Percentiles rank a stretch among this genome's conserved stretches.
phyloP scores from a whole-genome alignment of 2,113 vertebrate genomes.

The Oreochromis spilurus region DNA sequence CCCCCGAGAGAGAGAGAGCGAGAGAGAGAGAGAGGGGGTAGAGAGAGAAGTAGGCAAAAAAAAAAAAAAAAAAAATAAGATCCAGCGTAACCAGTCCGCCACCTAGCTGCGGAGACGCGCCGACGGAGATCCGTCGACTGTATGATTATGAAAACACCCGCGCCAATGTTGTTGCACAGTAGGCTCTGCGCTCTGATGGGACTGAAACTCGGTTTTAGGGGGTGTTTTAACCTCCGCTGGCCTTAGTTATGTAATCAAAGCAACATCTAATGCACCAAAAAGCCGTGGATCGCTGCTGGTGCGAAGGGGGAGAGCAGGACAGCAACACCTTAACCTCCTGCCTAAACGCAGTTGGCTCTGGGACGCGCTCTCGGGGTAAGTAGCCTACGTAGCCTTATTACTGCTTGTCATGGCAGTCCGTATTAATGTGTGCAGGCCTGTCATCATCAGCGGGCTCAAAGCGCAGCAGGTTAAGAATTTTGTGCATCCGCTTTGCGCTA shows the following conservation, averaged over 20 bases:
- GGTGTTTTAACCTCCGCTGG: slow-evolving; percentile 49
- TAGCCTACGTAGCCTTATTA: slow-evolving; percentile 67
- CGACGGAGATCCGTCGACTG: slow-evolving; percentile 47
- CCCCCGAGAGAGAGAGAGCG: neutral
- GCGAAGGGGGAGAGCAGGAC: slow-evolving; percentile 38
- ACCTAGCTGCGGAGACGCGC: slow-evolving; percentile 65
- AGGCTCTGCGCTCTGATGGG: slow-evolving; percentile 44
- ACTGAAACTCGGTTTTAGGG: slow-evolving; percentile 48
- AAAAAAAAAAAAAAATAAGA: neutral
- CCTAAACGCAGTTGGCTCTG: slow-evolving; percentile 63
- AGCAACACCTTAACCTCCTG: slow-evolving; percentile 58
- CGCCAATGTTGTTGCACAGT: slow-evolving; percentile 66
- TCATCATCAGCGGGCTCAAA: slow-evolving; percentile 41
- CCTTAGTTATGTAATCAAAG: slow-evolving; percentile 61
- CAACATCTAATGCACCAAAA: slow-evolving; percentile 47
- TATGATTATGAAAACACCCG: slow-evolving; percentile 69
- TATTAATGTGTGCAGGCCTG: slow-evolving; percentile 57
- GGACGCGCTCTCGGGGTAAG: slow-evolving; percentile 71
- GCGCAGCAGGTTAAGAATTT: slow-evolving; percentile 7
- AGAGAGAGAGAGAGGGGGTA: neutral
- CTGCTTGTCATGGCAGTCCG: slow-evolving; percentile 56
- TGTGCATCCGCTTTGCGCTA: slow-evolving; percentile 63
- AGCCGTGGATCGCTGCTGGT: slow-evolving; percentile 22
- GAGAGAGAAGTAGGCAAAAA: slow-evolving; percentile 5
- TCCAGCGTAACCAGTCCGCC: slow-evolving; percentile 53